Percentiles rank a stretch among this genome's conserved stretches.
Evolutionary conservation across 2,113 vertebrate species (phyloP).

Genomic region (Phaethon lepturus): DNA sequence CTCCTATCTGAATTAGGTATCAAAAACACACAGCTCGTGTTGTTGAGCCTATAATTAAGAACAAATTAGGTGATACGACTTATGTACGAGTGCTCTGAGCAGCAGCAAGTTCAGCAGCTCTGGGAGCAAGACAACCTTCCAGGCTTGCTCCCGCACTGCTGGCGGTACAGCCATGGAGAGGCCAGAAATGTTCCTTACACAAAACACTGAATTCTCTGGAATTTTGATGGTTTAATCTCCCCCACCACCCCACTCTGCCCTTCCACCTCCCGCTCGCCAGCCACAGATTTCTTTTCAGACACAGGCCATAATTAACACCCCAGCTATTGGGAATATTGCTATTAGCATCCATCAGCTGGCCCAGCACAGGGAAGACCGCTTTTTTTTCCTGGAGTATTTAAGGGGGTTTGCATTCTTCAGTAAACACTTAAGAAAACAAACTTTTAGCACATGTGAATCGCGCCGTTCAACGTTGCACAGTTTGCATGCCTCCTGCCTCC

Average conservation of each 20-base stretch:
- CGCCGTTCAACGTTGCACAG: fast-evolving
- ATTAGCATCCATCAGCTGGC: neutral
- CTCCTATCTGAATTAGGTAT: conserved; percentile 10
- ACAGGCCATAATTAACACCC: neutral
- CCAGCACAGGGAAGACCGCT: neutral
- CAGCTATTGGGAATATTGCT: neutral
- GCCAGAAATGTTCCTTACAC: neutral
- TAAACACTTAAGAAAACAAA: neutral
- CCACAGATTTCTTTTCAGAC: neutral
- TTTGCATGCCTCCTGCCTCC: neutral
- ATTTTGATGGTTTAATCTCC: conserved; percentile 24
- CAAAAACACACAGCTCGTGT: neutral
- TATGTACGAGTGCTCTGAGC: neutral
- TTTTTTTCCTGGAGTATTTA: neutral
- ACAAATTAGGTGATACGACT: conserved; percentile 4
- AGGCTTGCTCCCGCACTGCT: neutral
- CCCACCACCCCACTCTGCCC: neutral
- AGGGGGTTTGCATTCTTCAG: neutral
- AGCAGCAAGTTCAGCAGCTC: neutral
- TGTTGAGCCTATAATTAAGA: conserved; percentile 3
- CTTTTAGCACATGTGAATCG: fast-evolving
- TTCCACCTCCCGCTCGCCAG: conserved; percentile 31
- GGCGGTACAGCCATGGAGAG: neutral
- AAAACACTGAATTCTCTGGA: neutral
- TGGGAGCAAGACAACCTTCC: neutral